Conservation (phyloP, 1,140 invertebrate species). For the Brachionus angularis region DNA sequence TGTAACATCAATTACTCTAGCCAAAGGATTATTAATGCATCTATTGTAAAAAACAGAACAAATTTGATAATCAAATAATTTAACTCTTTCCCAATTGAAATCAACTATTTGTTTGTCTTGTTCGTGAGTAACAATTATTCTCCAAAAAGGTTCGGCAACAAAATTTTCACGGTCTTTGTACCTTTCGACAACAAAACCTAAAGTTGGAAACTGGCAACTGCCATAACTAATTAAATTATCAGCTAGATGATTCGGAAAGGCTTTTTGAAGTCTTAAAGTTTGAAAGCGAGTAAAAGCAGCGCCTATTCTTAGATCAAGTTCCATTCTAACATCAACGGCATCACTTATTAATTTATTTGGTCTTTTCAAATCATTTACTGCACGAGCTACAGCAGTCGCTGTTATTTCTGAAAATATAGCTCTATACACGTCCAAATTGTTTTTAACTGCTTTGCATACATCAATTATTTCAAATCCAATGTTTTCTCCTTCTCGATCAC, state of each 20-base stretch:
- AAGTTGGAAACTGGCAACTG: conserved; percentile 91
- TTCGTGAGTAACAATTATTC: conserved; percentile 63
- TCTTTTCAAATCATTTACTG: conserved; percentile 70
- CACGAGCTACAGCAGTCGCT: conserved; percentile 67
- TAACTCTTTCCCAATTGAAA: conserved; percentile 12
- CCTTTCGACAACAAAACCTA: conserved; percentile 92
- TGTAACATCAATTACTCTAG: conserved; percentile 74
- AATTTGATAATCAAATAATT: conserved; percentile 77
- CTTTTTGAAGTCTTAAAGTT: conserved; percentile 78
- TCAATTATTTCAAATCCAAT: conserved; percentile 96
- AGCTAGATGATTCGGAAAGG: conserved; percentile 70
- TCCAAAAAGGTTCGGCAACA: conserved; percentile 85
- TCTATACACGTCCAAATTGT: conserved; percentile 70
- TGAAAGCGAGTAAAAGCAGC: conserved; percentile 98
- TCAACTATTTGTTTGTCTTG: conserved; percentile 27
- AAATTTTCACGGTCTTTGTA: conserved; percentile 84
- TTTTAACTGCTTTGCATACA: conserved; percentile 75
- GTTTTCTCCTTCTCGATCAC: conserved; percentile 99
- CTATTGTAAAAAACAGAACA: conserved; percentile 75
- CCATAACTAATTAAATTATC: conserved; percentile 90
- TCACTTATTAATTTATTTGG: conserved; percentile 81
- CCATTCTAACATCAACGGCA: conserved; percentile 88
- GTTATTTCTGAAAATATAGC: conserved; percentile 98
- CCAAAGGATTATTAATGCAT: conserved; percentile 65
- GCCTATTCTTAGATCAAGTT: conserved; percentile 93